Conservation (phyloP, 1,140 invertebrate species). For the Neodiprion lecontei region DNA sequence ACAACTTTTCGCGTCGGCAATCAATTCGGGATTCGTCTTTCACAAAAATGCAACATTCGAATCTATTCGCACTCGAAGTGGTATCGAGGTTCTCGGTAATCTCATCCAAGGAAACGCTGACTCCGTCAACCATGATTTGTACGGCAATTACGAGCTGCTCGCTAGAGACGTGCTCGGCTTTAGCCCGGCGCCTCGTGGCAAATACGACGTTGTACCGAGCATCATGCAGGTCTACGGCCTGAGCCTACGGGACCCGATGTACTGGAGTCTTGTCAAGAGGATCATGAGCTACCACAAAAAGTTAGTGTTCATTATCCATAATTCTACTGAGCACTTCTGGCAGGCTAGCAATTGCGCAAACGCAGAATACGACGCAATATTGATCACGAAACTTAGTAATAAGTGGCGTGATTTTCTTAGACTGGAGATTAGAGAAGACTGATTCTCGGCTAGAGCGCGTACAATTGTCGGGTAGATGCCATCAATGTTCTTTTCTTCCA, state of each 20-base stretch:
- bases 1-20: too few relatives aligned
- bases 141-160: conserved; percentile 59
- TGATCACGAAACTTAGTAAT: neutral
- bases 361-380: neutral
- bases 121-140: conserved; percentile 70
- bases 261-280: conserved; percentile 60
- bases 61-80: too few relatives aligned
- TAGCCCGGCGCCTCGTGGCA: conserved; percentile 46
- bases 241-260: conserved; percentile 61
- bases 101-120: conserved; percentile 72
- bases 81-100: conserved; percentile 68
- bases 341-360: too few relatives aligned
- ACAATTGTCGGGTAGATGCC: too few relatives aligned
- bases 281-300: conserved; percentile 58
- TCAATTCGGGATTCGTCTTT: too few relatives aligned
- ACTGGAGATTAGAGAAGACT: neutral
- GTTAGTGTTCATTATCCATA: conserved; percentile 44
- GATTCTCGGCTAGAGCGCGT: neutral
- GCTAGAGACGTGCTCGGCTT: conserved; percentile 51
- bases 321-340: neutral
- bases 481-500: conserved; percentile 14
- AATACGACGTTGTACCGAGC: conserved; percentile 51
- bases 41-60: too few relatives aligned
- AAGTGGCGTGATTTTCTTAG: neutral
- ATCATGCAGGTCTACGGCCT: conserved; percentile 50